A percentile compares a stretch with the other conserved stretches of the same genome.
Conservation (phyloP, 2,113 vertebrate genomes). For the Centrocercus urophasianus region DNA sequence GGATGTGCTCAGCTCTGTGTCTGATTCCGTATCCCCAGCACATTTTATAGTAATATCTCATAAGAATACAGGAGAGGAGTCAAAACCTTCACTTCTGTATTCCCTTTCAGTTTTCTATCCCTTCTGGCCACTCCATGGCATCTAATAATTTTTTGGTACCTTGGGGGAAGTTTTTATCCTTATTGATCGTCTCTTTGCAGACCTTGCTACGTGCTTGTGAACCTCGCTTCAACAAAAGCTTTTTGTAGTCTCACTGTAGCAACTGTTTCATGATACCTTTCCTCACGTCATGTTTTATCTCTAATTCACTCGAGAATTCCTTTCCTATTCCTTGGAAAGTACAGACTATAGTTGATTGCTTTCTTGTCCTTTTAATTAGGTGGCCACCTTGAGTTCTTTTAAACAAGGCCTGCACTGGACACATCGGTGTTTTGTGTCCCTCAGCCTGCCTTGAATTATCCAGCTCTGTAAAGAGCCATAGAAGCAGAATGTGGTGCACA, state of each 20-base stretch:
- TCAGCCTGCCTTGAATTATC: neutral
- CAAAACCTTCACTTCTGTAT: constrained; percentile 5
- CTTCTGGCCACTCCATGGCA: neutral
- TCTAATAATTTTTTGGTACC: neutral
- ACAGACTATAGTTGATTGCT: neutral
- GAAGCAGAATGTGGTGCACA: neutral
- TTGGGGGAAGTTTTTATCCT: neutral
- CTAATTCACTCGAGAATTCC: neutral
- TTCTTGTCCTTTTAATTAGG: constrained; percentile 11
- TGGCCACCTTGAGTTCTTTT: neutral
- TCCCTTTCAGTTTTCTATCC: neutral
- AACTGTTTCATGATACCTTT: neutral
- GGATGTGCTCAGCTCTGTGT: neutral
- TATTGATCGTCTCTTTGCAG: neutral
- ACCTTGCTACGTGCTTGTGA: neutral
- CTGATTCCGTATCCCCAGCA: neutral
- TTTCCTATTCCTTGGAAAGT: neutral
- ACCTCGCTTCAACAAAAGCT: neutral
- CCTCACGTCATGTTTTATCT: neutral
- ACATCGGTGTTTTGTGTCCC: neutral
- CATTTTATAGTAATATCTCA: neutral
- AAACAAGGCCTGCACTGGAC: neutral
- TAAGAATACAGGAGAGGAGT: neutral
- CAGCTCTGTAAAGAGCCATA: neutral
- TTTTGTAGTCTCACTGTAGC: neutral